Percentiles rank a stretch among this genome's conserved stretches.
phyloP scores from a whole-genome alignment of 2,113 vertebrate species.

The Willisornis vidua region DNA sequence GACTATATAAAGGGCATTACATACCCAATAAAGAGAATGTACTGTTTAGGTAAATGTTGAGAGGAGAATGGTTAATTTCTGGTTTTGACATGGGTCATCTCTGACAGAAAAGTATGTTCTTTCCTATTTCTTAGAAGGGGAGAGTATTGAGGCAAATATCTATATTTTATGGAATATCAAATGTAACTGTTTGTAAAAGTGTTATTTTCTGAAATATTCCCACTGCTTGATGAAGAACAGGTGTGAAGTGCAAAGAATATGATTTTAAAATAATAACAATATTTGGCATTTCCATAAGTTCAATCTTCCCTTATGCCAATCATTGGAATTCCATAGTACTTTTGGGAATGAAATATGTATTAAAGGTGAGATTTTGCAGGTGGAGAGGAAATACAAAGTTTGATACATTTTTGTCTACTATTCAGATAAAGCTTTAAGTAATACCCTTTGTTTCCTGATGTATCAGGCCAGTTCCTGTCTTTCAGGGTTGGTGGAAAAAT shows the following conservation, averaged over 20 bases:
- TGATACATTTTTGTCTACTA: not conserved
- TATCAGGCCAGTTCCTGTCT: not conserved
- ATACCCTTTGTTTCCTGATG: not conserved
- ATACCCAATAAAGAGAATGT: slow-evolving; percentile 83
- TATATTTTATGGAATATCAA: not conserved
- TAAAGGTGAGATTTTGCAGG: not conserved
- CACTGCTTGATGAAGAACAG: not conserved
- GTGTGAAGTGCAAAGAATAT: not conserved
- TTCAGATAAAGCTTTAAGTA: not conserved
- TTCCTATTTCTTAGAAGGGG: not conserved
- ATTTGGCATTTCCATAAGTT: not conserved
- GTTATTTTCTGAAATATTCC: not conserved
- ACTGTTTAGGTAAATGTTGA: slow-evolving; percentile 84
- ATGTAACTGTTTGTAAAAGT: not conserved
- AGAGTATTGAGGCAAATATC: not conserved
- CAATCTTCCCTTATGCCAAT: not conserved
- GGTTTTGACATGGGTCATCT: not conserved
- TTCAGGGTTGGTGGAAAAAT: not conserved
- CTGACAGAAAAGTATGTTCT: not conserved
- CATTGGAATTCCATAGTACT: not conserved
- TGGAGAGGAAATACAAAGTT: not conserved
- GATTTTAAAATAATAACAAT: not conserved
- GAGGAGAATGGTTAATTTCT: not conserved
- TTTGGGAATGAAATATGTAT: not conserved
- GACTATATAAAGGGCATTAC: slow-evolving; percentile 86